These are phyloP conservation scores for Gambusia yucatana DNA, from an alignment of 2,797 vertebrate species.

Conservation along the genomic window DNA sequence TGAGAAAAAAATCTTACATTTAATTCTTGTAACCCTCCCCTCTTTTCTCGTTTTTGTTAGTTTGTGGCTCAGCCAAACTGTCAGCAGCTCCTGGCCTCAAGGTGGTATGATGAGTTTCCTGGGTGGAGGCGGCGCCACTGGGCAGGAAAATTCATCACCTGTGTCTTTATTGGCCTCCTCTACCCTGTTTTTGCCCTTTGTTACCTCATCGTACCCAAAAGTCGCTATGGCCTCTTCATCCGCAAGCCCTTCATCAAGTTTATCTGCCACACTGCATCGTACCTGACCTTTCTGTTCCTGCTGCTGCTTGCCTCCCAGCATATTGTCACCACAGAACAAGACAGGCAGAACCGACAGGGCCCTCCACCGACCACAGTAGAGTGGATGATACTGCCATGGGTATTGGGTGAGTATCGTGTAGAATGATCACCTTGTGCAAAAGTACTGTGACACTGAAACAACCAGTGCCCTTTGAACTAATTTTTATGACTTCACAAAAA, in stretches of 20 bases:
- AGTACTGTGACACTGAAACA: not conserved
- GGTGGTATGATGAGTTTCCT: conserved; percentile 98
- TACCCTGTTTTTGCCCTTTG: conserved; percentile 94
- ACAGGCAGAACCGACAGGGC: conserved; percentile 88
- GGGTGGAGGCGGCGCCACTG: conserved; percentile 97
- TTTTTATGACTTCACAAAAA: not conserved
- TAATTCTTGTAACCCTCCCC: not conserved
- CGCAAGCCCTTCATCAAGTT: conserved; percentile 99
- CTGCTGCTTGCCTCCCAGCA: conserved; percentile 96
- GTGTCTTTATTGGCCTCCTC: conserved; percentile 94
- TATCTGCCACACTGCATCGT: conserved; percentile 99
- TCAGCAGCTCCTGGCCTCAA: conserved; percentile 96
- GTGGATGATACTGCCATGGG: conserved; percentile 97
- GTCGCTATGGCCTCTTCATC: conserved; percentile 94
- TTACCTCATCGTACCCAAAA: conserved; percentile 96
- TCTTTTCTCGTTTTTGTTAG: conserved; percentile 71
- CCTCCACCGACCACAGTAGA: conserved; percentile 93
- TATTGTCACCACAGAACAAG: conserved; percentile 88
- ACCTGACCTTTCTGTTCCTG: conserved; percentile 97
- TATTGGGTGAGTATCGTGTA: conserved; percentile 65
- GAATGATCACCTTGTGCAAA: not conserved
- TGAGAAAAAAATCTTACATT: conserved; percentile 7
- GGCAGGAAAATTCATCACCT: conserved; percentile 96
- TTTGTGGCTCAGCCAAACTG: conserved; percentile 99
- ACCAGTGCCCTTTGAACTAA: not conserved